Percentiles rank a stretch among this genome's conserved stretches.
Conservation (phyloP, 2,113 vertebrate genomes). For the Aythya baeri region DNA sequence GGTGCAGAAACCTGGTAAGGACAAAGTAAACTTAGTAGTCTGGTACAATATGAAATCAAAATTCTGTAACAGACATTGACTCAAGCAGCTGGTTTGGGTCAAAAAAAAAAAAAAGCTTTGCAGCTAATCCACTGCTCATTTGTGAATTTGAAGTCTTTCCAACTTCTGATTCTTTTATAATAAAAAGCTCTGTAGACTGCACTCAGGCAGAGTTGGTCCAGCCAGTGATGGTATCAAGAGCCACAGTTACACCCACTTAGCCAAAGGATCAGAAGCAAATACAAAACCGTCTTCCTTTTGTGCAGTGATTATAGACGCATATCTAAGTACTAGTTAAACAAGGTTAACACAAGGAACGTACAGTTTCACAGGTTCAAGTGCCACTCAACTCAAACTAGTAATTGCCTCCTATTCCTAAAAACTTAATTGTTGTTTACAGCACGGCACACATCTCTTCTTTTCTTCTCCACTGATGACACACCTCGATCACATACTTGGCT, state of each 20-base stretch:
- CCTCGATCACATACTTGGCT: neutral
- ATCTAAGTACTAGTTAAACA: neutral
- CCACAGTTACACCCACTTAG: neutral
- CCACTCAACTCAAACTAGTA: neutral
- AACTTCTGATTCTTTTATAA: slow-evolving; percentile 2
- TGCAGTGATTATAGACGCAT: neutral
- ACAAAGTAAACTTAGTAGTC: neutral
- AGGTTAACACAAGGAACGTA: neutral
- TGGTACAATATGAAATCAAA: neutral
- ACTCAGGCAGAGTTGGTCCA: neutral
- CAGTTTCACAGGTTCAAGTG: neutral
- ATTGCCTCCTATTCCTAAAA: neutral
- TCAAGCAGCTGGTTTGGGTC: neutral
- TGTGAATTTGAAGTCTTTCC: neutral
- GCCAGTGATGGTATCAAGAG: neutral
- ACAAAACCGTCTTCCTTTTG: neutral
- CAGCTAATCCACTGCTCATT: neutral
- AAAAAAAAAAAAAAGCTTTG: neutral
- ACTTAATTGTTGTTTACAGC: neutral
- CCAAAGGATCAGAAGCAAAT: neutral
- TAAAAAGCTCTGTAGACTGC: neutral
- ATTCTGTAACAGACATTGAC: neutral
- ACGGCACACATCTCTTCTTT: neutral
- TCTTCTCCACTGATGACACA: neutral
- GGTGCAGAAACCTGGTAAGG: neutral